phyloP scores from a whole-genome alignment of 2,113 vertebrate genomes.

The Lamprotornis superbus region DNA sequence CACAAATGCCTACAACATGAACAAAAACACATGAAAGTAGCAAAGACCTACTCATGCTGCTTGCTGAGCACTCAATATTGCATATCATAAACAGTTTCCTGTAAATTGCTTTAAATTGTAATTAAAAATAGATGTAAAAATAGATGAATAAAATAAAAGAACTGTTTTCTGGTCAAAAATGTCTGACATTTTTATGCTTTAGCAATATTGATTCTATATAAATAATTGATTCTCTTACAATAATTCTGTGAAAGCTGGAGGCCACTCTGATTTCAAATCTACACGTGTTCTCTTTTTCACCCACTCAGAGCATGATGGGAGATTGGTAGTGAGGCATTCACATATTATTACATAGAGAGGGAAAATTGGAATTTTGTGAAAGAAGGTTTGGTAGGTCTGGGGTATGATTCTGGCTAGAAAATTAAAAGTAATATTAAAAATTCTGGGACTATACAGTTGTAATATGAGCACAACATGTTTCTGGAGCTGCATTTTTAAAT shows the following conservation, averaged over 20 bases:
- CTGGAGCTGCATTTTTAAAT: not conserved
- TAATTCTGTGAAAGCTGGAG: not conserved
- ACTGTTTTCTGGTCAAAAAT: not conserved
- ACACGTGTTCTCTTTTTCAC: not conserved
- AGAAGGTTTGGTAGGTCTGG: not conserved
- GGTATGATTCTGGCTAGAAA: not conserved
- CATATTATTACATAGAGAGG: not conserved
- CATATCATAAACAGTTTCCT: not conserved
- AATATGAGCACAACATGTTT: not conserved
- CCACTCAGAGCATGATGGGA: not conserved
- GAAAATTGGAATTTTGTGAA: not conserved
- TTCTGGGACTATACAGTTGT: not conserved
- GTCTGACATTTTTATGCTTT: not conserved
- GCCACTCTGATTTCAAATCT: not conserved
- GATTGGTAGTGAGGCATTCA: not conserved
- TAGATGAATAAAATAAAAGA: not conserved
- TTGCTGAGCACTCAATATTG: not conserved
- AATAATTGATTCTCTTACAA: not conserved
- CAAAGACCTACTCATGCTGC: not conserved
- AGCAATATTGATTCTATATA: not conserved
- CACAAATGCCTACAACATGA: not conserved
- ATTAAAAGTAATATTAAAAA: not conserved
- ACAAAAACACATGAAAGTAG: not conserved
- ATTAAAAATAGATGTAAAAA: not conserved
- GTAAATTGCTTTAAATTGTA: not conserved